Conservation (phyloP, 1,140 invertebrate genomes). For the Trichonephila inaurata region DNA sequence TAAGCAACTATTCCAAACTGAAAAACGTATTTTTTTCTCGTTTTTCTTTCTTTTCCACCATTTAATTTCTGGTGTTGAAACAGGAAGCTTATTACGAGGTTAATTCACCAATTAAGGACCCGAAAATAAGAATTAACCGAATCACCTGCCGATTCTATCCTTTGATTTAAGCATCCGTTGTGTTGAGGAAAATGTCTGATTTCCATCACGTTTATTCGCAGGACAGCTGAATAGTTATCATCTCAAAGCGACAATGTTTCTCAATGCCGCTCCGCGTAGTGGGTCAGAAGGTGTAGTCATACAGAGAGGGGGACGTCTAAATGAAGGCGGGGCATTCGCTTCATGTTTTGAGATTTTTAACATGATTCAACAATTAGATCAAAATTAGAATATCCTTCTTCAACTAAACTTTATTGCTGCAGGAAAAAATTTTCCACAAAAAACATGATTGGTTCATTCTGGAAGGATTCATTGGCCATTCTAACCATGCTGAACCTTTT, state of each 20-base stretch:
- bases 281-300: slow-evolving; percentile 1
- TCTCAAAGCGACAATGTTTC: background rate
- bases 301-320: background rate
- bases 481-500: too few species aligned
- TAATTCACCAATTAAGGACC: slow-evolving; percentile 40
- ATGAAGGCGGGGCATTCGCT: background rate
- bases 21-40: too few species aligned
- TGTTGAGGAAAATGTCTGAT: background rate
- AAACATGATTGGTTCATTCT: too few species aligned
- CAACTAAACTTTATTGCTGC: too few species aligned
- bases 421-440: too few species aligned
- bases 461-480: too few species aligned
- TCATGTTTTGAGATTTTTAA: background rate
- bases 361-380: background rate
- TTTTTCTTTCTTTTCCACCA: background rate
- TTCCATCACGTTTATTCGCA: background rate
- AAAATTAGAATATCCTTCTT: background rate
- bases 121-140: slow-evolving; percentile 30
- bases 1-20: too few species aligned
- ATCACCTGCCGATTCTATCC: slow-evolving; percentile 51
- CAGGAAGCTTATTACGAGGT: slow-evolving; percentile 57
- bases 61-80: slow-evolving; percentile 9
- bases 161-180: slow-evolving; percentile 49
- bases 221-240: slow-evolving; percentile 23
- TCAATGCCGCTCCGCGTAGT: background rate